Conservation (phyloP, 2,113 vertebrate species). For the Bettongia penicillata region DNA sequence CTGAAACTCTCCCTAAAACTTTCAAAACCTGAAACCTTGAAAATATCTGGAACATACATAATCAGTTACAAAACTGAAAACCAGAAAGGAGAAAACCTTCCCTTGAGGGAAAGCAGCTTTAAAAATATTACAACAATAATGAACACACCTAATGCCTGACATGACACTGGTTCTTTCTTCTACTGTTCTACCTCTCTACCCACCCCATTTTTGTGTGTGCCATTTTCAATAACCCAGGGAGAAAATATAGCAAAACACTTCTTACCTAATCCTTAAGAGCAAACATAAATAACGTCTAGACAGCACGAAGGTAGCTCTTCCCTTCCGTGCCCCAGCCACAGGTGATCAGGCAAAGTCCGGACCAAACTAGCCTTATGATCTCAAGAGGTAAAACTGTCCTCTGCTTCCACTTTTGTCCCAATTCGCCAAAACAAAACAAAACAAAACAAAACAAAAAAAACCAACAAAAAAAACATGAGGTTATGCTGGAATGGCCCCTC, state of each 20-base stretch:
- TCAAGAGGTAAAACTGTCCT: slow-evolving; percentile 35
- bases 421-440: not conserved
- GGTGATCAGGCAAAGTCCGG: slow-evolving; percentile 56
- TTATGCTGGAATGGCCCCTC: slow-evolving; percentile 13
- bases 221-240: not conserved
- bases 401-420: slow-evolving; percentile 59
- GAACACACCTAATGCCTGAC: not conserved
- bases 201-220: not conserved
- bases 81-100: not conserved
- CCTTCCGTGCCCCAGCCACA: slow-evolving; percentile 70
- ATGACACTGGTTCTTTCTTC: not conserved
- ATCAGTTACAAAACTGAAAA: slow-evolving; percentile 8
- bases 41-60: slow-evolving; percentile 4
- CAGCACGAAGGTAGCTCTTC: slow-evolving; percentile 67
- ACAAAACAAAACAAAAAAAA: too few relatives aligned
- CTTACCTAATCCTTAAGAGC: slow-evolving; percentile 67
- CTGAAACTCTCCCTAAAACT: slow-evolving; percentile 32
- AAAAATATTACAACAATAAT: not conserved
- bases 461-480: not conserved
- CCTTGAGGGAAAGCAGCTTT: not conserved
- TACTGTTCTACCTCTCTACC: slow-evolving; percentile 19
- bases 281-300: slow-evolving; percentile 29
- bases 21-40: slow-evolving; percentile 24
- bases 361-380: slow-evolving; percentile 66
- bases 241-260: not conserved